Evolutionary conservation across 1,140 invertebrate species (phyloP), one percentile per base, ranked within the genome.

Genomic region (Drosophila navojoa): DNA sequence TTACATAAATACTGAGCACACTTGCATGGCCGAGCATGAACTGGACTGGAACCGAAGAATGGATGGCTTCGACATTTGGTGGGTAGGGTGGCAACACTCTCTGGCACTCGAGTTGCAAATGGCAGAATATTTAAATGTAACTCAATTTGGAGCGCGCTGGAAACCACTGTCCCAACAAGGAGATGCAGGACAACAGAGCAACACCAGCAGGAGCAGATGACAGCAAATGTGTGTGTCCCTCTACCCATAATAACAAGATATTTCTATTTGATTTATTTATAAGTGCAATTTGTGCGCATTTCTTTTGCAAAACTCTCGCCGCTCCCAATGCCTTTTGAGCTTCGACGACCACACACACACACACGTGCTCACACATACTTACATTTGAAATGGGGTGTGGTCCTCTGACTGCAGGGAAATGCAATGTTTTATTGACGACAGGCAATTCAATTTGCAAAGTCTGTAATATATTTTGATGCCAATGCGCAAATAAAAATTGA

Each of bases 181-280:
- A 29, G 29, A 73, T 35, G 9, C 16, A 50, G 52, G 45, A 45
- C 52, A 29, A 61, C 16, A 58, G 35, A 44, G 44, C 10, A 45
- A 15, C 58, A 19, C 47, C 15, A 52, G 35, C 25, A 29, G 49
- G 3, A 32, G 32, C 5, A 42, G 49, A 29, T 32, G 13, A 61
- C 50, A 32, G 50, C 32, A 40, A 53, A 15, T 16, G 53, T 63
- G 53, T 63, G 42, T 47, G 52, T 76, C 63, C 53, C 73, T 50
- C 53, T 50, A 22, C 49, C 55, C 55, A 64, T 75, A 64, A 81
- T 68, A 73, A 82, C 79, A 73, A 79, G 71, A 82, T 79, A 82
- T 87, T 86, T 79, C 76, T 80, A 87, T 87, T 86, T 86, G 79
- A 86, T 87, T 86, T 86, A 87, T 82, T 86, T 86, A 87, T 70